Base-by-base conservation (phyloP, 2,113 vertebrate genomes). In the Poeciliopsis turrubarensis region DNA sequence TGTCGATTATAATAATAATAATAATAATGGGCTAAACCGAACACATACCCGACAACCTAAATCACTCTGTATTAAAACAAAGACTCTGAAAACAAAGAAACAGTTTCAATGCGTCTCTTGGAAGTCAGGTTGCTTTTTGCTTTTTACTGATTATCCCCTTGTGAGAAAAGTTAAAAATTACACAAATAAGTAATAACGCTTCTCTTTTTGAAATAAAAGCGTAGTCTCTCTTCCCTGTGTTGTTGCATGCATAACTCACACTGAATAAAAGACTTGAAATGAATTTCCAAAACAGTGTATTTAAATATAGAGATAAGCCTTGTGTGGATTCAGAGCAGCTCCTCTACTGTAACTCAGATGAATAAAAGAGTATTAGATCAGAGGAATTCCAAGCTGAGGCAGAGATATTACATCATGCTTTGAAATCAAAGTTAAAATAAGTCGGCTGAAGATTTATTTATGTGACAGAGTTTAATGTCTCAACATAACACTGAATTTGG, bases 21-120 rank as follows among this genome's bases (percentile, higher is more conserved):
- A 34, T 25, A 60, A 60, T 25, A 60, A 60, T 13, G 3, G 14
- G 26, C 26, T 9, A 27, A 73, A 6, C 57, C 31, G 3, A 1
- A 72, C 10, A 31, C 39, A 34, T 22, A 13, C 15, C 13, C 13
- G n/a, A 17, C 4, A 66, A 14, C 4, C 39, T 41, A 41, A 41
- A 41, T 12, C 39, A 41, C 39, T 41, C 39, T 41, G 39, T 14
- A 14, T 41, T 9, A 14, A 41, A 39, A 39, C 39, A 37, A 7
- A 30, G 65, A 67, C 65, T 47, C 71, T 61, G 70, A 44, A 76
- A 54, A 86, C 80, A 80, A 78, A 79, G 75, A 81, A 9, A 60
- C 6, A 27, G 70, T 47, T 41, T 32, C 22, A 14, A 19, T 31
- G 41, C 3, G 64, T 73, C 47, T 70, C 51, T 14, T 73, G 29